Base-by-base conservation (phyloP, 1,140 invertebrate species). In the Brevipalpus yothersi region DNA sequence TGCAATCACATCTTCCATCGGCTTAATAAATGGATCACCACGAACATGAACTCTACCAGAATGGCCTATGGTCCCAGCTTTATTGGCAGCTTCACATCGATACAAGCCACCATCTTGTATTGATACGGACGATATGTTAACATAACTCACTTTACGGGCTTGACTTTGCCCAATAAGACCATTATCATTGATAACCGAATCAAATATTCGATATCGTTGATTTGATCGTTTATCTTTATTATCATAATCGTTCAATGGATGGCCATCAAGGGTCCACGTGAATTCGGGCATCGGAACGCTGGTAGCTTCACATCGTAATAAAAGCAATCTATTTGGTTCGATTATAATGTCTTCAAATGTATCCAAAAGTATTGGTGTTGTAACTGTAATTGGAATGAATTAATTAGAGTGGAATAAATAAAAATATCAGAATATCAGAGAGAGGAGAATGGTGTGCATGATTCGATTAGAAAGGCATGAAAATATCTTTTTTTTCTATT, bases 1-100 rank as follows among this genome's bases (percentile, higher is more conserved):
- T 0, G 85, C 87, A 8, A 84, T 87, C 40, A 91, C 80, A 74
- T 88, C 89, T 12, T 81, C 80, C 86, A 93, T 92, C 65, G 82
- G 79, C 58, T 88, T 75, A 60, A 95, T 86, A 68, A 80, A 88
- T 12, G 88, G 88, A 53, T 83, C 73, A 12, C 88, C 85, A 67
- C 78, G 80, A 66, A 93, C 85, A 73, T 92, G 91, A 59, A 94
- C 80, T 67, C 83, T 76, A 2, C 84, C 84, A 23, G 80, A 81
- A 68, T 93, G 86, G 49, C 77, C 75, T 2, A 83, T 79, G 66
- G 75, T 76, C 4, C 79, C 78, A 21, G 89, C 83, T 54, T 79
- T 78, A 72, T 92, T 94, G 60, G 78, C 79, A 0, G 88, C 88
- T 11, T 79, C 78, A 70, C 90, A 94, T 21, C 80, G 79, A 70